Conservation (phyloP, 1,140 invertebrate species). For the Penaeus indicus region DNA sequence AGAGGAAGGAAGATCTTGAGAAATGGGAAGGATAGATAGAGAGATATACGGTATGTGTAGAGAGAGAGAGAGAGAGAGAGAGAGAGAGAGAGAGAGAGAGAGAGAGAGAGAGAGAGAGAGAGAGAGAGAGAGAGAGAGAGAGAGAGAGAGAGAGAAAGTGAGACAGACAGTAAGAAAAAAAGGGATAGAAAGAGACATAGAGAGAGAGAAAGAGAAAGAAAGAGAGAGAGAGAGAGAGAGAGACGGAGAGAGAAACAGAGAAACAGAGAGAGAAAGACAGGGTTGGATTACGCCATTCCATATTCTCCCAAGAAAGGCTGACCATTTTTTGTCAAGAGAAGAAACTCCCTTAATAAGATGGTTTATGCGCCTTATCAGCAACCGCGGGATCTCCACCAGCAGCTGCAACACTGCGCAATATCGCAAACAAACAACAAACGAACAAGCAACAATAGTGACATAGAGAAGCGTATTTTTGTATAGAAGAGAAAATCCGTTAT, state of each 20-base stretch:
- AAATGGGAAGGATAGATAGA: conserved; percentile 7
- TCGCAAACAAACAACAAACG: no score
- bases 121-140: background rate
- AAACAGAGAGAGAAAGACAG: conserved; percentile 1
- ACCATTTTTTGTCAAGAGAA: background rate
- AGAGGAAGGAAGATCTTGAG: no score
- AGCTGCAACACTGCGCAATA: no score
- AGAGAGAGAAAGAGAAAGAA: conserved; percentile 31
- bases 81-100: background rate
- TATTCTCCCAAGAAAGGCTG: no score
- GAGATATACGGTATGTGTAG: background rate
- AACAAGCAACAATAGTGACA: no score
- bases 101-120: background rate
- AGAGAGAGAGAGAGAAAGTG: background rate
- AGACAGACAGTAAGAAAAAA: background rate
- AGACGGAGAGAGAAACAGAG: background rate
- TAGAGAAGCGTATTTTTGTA: no score
- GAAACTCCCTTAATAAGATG: conserved; percentile 19
- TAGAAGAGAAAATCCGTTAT: no score
- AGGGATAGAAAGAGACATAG: conserved; percentile 35
- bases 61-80: no score
- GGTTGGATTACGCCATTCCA: background rate
- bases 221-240: conserved; percentile 27
- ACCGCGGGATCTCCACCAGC: no score
- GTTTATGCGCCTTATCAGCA: no score